Conservation (phyloP, 2,797 vertebrate species). For the Tiaroga cobitis region DNA sequence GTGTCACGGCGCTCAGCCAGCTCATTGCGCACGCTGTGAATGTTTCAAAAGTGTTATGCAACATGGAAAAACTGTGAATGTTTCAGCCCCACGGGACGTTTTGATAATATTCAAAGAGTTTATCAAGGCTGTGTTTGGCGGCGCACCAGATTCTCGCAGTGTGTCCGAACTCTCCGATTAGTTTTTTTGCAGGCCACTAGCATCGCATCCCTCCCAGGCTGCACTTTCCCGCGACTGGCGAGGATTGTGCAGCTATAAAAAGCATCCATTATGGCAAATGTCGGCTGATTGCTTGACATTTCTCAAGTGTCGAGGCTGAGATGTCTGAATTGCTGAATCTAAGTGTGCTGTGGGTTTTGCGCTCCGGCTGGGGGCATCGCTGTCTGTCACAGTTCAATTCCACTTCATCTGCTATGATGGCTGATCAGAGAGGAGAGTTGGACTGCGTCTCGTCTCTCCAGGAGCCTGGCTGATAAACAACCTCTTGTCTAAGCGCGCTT, state of each 20-base stretch:
- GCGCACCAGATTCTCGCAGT: not conserved
- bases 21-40: conserved; percentile 34
- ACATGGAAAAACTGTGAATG: conserved; percentile 26
- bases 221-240: conserved; percentile 15
- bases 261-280: conserved; percentile 56
- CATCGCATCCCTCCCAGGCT: not conserved
- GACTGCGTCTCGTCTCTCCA: conserved; percentile 20
- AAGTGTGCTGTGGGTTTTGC: conserved; percentile 35
- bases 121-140: not conserved
- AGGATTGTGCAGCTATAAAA: conserved; percentile 42
- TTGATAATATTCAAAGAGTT: conserved; percentile 36
- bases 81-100: conserved; percentile 16
- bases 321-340: conserved; percentile 43
- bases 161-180: not conserved
- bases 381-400: conserved; percentile 44
- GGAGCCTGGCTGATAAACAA: conserved; percentile 11
- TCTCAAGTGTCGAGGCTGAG: conserved; percentile 46
- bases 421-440: conserved; percentile 13
- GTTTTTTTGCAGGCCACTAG: conserved; percentile 6
- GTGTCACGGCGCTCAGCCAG: conserved; percentile 37
- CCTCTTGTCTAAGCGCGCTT: not conserved
- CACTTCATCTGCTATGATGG: conserved; percentile 30
- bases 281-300: conserved; percentile 53
- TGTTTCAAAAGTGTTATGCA: conserved; percentile 43
- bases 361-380: conserved; percentile 32